Base-by-base conservation (phyloP, 1,140 invertebrate genomes). In the Sarcophaga peregrina region DNA sequence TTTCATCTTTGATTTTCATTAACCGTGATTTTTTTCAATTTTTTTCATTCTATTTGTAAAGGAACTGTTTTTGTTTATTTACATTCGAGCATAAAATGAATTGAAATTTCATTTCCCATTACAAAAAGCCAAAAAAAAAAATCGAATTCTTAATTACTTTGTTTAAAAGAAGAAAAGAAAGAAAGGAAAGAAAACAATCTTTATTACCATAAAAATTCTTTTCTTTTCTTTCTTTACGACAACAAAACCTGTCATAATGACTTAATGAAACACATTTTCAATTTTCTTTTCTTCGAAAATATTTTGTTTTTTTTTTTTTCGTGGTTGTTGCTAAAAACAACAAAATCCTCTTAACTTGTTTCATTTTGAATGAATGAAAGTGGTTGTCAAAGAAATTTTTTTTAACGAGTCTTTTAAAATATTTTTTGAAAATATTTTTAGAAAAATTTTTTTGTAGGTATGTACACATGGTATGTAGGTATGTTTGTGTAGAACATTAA, bases 321-420 rank as follows among this genome's bases (percentile, higher is more conserved):
- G 11, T 62, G 8, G 50, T 13, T 52, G 13, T 37, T 37, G 54
- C 20, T 68, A 68, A 25, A 37, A 68, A 68, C 54, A 68, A 68
- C 7, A 68, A 25, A 68, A 68, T 17, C 62, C n/a, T 68, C 17
- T 68, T 68, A 68, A 68, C 62, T 68, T 68, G 62, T 68, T 68
- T 68, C 20, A 58, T 25, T 17, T 68, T 68, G 10, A 68, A 58
- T 58, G 54, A 58, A 37, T 37, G 25, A 37, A 68, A 68, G 62
- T 20, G 62, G 62, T 25, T 68, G 62, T 68, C 17, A 68, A 37
- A 20, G 62, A 20, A 58, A n/a, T 68, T 25, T 25, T n/a, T n/a
- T 68, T 68, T 25, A 68, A 68, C 62, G n/a, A 10, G 62, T 68
- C 6, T 37, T 37, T 37, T 4, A 37, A 37, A 37, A 37, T 37